These are phyloP conservation scores for Phrynocephalus guinanensis DNA, from an alignment of 2,797 vertebrate species.

Conservation along the genomic window DNA sequence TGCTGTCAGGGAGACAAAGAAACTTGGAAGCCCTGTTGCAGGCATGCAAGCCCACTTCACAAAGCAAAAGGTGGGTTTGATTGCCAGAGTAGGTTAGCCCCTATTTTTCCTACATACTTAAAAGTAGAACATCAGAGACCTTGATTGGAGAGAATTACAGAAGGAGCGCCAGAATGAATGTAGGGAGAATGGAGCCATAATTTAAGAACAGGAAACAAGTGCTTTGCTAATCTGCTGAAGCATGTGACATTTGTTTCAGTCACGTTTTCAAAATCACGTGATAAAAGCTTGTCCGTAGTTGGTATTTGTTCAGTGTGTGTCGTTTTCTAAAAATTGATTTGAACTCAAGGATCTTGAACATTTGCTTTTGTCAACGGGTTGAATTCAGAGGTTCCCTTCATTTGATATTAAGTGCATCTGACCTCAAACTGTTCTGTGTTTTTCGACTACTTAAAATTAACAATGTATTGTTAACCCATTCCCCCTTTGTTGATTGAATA, in stretches of 20 bases:
- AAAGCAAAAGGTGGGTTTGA: not conserved
- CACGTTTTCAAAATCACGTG: not conserved
- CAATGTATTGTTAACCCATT: not conserved
- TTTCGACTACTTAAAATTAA: not conserved
- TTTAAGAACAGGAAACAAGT: not conserved
- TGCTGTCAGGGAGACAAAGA: not conserved
- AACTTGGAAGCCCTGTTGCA: not conserved
- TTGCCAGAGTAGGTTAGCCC: slow-evolving; percentile 6
- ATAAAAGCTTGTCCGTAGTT: not conserved
- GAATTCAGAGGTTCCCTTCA: not conserved
- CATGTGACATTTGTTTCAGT: not conserved
- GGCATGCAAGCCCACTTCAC: not conserved
- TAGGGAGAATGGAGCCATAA: not conserved
- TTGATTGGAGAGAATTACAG: not conserved
- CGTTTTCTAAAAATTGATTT: not conserved
- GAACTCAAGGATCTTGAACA: not conserved
- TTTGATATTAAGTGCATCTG: not conserved
- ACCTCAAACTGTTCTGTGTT: not conserved
- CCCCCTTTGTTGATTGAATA: fast-evolving
- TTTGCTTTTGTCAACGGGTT: not conserved
- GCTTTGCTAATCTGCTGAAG: not conserved
- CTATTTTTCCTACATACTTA: slow-evolving; percentile 16
- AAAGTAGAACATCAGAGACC: not conserved
- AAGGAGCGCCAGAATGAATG: slow-evolving; percentile 3
- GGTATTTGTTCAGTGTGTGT: not conserved